phyloP scores from a whole-genome alignment of 2,113 vertebrate species.

The Saimiri boliviensis region DNA sequence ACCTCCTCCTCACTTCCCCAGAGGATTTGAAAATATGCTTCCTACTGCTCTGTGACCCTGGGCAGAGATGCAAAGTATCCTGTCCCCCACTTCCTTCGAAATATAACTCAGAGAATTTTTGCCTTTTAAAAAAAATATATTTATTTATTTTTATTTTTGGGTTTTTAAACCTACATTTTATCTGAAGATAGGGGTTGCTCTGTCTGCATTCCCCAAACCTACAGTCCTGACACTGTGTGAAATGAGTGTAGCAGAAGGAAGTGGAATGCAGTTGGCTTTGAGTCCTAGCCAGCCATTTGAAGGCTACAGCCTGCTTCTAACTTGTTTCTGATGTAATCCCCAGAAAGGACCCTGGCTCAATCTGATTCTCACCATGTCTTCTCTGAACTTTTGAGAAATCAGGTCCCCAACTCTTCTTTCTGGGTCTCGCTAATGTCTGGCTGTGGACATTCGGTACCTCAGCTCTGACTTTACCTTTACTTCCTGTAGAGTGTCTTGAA shows the following conservation, averaged over 20 bases:
- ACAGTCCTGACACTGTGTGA: background rate
- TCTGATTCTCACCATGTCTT: background rate
- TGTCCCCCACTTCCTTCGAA: background rate
- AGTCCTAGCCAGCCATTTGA: background rate
- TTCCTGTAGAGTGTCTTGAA: background rate
- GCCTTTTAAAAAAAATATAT: background rate
- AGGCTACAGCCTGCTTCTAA: background rate
- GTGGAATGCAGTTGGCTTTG: background rate
- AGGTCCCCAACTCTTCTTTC: background rate
- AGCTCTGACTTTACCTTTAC: background rate
- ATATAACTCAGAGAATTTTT: background rate
- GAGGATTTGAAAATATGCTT: background rate
- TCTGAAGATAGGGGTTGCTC: background rate
- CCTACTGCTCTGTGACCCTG: background rate
- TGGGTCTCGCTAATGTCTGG: background rate
- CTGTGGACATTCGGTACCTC: background rate
- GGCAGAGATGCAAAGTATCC: background rate
- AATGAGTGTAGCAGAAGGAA: background rate
- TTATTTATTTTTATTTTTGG: too few species aligned
- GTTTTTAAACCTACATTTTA: background rate
- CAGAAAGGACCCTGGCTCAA: background rate
- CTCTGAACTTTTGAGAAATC: background rate
- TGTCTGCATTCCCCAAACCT: background rate
- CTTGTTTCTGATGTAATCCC: background rate
- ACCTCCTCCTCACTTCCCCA: background rate